These are phyloP conservation scores for Pandemis cinnamomeana DNA, from an alignment of 2,888 invertebrate species.

Conservation along the genomic window DNA sequence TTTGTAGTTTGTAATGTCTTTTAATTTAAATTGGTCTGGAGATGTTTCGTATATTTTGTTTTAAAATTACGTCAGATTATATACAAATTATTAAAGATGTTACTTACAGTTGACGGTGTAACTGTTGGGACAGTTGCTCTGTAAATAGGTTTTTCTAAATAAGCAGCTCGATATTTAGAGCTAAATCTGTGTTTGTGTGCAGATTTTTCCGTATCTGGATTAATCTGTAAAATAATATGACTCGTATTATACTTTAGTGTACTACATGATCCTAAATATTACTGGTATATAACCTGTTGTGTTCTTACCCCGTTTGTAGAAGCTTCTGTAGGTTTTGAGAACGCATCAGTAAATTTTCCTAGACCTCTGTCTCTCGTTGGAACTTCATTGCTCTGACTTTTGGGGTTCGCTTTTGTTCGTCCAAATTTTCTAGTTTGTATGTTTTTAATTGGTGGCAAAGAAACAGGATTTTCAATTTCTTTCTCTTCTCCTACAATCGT, in stretches of 20 bases:
- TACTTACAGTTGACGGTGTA: slow-evolving; percentile 83
- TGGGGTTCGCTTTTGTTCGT: slow-evolving; percentile 57
- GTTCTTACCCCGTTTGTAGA: slow-evolving; percentile 77
- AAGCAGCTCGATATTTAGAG: slow-evolving; percentile 84
- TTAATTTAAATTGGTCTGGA: slow-evolving; percentile 5
- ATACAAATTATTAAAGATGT: slow-evolving; percentile 33
- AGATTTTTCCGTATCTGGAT: slow-evolving; percentile 75
- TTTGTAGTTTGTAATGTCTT: slow-evolving; percentile 61
- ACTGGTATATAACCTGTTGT: background rate
- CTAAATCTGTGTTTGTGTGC: slow-evolving; percentile 79
- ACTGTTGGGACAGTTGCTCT: slow-evolving; percentile 86
- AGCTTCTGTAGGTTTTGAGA: slow-evolving; percentile 73
- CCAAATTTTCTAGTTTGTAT: slow-evolving; percentile 70
- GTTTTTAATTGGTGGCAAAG: slow-evolving; percentile 68
- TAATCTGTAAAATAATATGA: slow-evolving; percentile 66
- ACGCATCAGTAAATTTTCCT: slow-evolving; percentile 70
- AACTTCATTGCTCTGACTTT: slow-evolving; percentile 54
- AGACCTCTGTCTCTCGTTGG: slow-evolving; percentile 61
- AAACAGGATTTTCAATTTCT: slow-evolving; percentile 57
- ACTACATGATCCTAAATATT: background rate
- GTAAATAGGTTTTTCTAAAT: slow-evolving; percentile 84
- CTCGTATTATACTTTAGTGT: background rate
- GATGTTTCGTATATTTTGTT: slow-evolving; percentile 39
- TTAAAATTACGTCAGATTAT: slow-evolving; percentile 44
- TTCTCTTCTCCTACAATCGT: slow-evolving; percentile 52